phyloP scores from a whole-genome alignment of 1,140 invertebrate species.

The Hycleus cichorii region DNA sequence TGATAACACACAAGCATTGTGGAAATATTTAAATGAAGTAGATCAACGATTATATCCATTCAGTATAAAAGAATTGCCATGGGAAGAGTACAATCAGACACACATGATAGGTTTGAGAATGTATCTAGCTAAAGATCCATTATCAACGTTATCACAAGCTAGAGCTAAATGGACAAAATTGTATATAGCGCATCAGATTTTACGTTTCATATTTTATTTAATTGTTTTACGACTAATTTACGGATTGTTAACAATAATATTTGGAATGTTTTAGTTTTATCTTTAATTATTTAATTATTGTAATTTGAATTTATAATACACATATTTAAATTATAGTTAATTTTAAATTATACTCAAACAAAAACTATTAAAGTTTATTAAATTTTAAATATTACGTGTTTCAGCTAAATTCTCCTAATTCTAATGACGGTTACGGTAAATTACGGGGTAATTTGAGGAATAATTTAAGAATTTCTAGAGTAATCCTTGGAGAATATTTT shows the following conservation, averaged over 20 bases:
- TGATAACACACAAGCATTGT: constrained; percentile 48
- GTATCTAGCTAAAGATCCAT: constrained; percentile 65
- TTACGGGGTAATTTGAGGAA: too few relatives aligned
- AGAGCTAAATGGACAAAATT: constrained; percentile 50
- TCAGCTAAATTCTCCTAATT: too few relatives aligned
- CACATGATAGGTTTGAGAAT: constrained; percentile 58
- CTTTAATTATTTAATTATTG: too few relatives aligned
- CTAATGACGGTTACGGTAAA: too few relatives aligned
- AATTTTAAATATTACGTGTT: too few relatives aligned
- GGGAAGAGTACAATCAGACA: constrained; percentile 51
- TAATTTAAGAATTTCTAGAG: too few relatives aligned
- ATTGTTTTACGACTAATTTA: background rate
- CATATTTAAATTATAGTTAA: too few relatives aligned
- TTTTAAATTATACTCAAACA: too few relatives aligned
- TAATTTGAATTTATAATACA: too few relatives aligned
- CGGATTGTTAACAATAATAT: background rate
- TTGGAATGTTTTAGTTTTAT: background rate
- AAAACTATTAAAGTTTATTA: too few relatives aligned
- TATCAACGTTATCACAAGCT: constrained; percentile 55
- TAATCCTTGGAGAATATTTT: too few relatives aligned
- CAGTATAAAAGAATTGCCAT: constrained; percentile 51
- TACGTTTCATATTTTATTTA: constrained; percentile 2
- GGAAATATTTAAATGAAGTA: constrained; percentile 43
- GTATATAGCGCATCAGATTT: background rate
- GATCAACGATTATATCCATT: constrained; percentile 54